Evolutionary conservation across 2,113 vertebrate species (phyloP).

Genomic region (Dicentrarchus labrax): DNA sequence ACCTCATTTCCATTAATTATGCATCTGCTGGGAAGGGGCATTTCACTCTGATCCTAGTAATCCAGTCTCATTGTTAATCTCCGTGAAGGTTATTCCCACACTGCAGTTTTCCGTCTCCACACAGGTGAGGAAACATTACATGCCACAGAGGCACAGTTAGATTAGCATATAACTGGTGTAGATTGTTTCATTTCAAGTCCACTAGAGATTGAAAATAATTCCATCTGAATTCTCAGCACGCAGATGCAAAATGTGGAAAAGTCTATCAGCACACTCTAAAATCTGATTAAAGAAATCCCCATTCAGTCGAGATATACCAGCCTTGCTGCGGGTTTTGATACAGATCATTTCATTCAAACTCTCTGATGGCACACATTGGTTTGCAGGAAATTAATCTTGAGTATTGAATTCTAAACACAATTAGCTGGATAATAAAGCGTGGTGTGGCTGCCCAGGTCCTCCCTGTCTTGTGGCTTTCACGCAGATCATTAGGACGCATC

Average conservation of each 20-base stretch:
- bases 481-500: conserved; percentile 25
- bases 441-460: neutral
- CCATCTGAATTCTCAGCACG: conserved; percentile 35
- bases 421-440: conserved; percentile 38
- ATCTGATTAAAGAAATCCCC: conserved; percentile 60
- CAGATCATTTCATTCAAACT: conserved; percentile 50
- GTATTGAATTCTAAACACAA: conserved; percentile 48
- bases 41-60: conserved; percentile 24
- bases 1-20: conserved; percentile 41
- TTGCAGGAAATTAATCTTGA: conserved; percentile 58
- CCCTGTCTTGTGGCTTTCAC: neutral
- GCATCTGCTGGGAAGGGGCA: conserved; percentile 16
- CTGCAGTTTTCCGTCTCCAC: neutral
- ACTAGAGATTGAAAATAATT: conserved; percentile 1
- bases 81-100: conserved; percentile 38
- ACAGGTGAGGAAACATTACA: conserved; percentile 19
- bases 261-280: conserved; percentile 25
- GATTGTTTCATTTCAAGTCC: conserved; percentile 33
- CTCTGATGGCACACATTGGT: conserved; percentile 6
- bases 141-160: neutral
- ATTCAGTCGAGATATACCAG: conserved; percentile 1
- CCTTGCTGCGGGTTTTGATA: conserved; percentile 23
- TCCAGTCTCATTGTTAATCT: conserved; percentile 39
- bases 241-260: conserved; percentile 31
- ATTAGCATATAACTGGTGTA: conserved; percentile 5